Percentiles rank a stretch among this genome's conserved stretches.
phyloP scores from a whole-genome alignment of 2,888 invertebrate genomes.

The Drosophila acutilabella region DNA sequence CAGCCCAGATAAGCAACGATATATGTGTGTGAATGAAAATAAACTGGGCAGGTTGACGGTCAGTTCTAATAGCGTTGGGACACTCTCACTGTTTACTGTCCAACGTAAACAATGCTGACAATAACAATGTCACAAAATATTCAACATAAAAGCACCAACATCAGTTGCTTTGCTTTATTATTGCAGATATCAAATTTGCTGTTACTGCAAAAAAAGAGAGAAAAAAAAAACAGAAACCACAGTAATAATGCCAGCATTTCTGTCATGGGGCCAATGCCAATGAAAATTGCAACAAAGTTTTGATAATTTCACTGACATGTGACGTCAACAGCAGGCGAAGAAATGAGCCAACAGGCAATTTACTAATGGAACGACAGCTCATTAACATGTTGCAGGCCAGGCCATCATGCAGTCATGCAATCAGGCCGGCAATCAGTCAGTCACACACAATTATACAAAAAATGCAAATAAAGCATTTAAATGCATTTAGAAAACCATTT shows the following conservation, averaged over 20 bases:
- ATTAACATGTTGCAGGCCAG: conserved; percentile 46
- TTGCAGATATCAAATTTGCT: conserved; percentile 8
- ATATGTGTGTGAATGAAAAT: conserved; percentile 9
- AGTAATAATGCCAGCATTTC: conserved; percentile 18
- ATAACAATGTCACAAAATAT: conserved; percentile 49
- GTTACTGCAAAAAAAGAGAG: conserved; percentile 6
- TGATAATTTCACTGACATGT: conserved; percentile 40
- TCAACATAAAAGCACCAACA: conserved; percentile 6
- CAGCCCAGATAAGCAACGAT: conserved; percentile 44
- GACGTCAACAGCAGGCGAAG: conserved; percentile 27
- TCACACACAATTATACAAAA: background rate
- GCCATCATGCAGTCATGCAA: conserved; percentile 22
- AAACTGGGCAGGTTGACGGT: conserved; percentile 31
- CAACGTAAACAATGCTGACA: conserved; percentile 29
- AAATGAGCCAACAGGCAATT: conserved; percentile 21
- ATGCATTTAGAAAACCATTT: conserved; percentile 7
- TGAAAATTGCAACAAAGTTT: conserved; percentile 27
- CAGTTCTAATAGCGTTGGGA: conserved; percentile 7
- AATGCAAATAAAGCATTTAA: conserved; percentile 6
- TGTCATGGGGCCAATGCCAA: conserved; percentile 10
- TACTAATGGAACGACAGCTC: conserved; percentile 45
- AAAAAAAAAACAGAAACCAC: background rate
- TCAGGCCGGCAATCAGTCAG: conserved; percentile 21
- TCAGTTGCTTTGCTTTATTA: conserved; percentile 7
- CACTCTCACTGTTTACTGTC: conserved; percentile 8